Base-by-base conservation (phyloP, 2,113 vertebrate genomes). In the Oostethus manadensis region DNA sequence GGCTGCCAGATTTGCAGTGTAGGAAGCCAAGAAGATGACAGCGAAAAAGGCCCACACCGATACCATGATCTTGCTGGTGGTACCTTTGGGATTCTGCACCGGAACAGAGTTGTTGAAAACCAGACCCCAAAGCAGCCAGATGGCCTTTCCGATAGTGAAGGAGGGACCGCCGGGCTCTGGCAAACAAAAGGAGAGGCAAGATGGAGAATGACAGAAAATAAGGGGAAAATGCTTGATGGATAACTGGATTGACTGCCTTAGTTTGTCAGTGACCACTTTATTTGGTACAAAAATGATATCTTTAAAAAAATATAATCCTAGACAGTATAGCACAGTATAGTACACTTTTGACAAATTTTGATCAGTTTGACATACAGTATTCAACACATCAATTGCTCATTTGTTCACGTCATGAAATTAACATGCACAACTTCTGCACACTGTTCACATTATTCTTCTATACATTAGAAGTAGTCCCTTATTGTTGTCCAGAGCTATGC, bases 71-170 rank as follows among this genome's bases (percentile, higher is more conserved):
- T 99, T 99, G 88, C 96, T 98, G 60, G 97, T 99, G 77, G 97
- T 99, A 59, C 97, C 97, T 85, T 98, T 98, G 64, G 97, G 97
- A 87, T 99, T 99, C 89, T 99, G 97, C 73, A 99, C 97, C 15
- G 97, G 97, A 55, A 99, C 97, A 44, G 97, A 99, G 93, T 99
- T 99, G 91, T 99, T 99, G 88, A 99, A 99, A 65, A 99, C 97
- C 87, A 99, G 92, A 82, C 97, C 97, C 97, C 97, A 99, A 55
- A 99, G 94, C 74, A 99, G 87, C 97, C 97, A 99, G 84, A 99
- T 87, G 74, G 97, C 97, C 91, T 99, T 99, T 68, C 97, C 97
- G 62, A 99, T 98, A 87, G 97, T 99, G 87, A 99, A 99, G 56
- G 97, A 99, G 47, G 97, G 97, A 62, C 97, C 97, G 22, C 97